These are phyloP conservation scores for Drosophila borealis DNA, from an alignment of 2,888 invertebrate genomes.

Conservation along the genomic window DNA sequence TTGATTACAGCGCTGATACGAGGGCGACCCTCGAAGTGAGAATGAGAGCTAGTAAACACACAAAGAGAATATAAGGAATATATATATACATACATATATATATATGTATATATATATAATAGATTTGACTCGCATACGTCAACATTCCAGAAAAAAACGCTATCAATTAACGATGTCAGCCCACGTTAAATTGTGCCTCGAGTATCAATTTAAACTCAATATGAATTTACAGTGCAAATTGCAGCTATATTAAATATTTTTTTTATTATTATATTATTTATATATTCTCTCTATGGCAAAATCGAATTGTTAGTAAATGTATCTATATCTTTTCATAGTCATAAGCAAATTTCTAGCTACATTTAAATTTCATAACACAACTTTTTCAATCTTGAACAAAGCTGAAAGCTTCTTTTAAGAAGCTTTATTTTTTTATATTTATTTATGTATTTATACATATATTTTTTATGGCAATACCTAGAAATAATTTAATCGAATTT, in stretches of 20 bases:
- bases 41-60: slow-evolving; percentile 32
- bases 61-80: slow-evolving; percentile 37
- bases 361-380: too few species aligned
- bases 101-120: not conserved
- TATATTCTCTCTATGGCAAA: too few species aligned
- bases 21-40: slow-evolving; percentile 9
- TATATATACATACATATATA: not conserved
- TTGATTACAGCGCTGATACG: slow-evolving; percentile 26
- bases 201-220: slow-evolving; percentile 52
- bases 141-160: slow-evolving; percentile 9
- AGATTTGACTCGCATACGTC: slow-evolving; percentile 4
- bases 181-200: slow-evolving; percentile 46
- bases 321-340: too few species aligned
- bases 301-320: too few species aligned
- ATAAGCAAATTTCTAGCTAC: too few species aligned
- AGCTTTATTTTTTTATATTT: too few species aligned
- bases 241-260: not conserved
- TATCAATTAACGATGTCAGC: slow-evolving; percentile 50
- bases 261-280: not conserved
- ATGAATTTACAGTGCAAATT: slow-evolving; percentile 2
- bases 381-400: too few species aligned
- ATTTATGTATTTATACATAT: too few species aligned
- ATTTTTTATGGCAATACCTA: too few species aligned
- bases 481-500: too few species aligned
- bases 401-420: too few species aligned